Evolutionary conservation across 2,113 vertebrate genomes (phyloP).

Genomic region (Lasiurus cinereus): DNA sequence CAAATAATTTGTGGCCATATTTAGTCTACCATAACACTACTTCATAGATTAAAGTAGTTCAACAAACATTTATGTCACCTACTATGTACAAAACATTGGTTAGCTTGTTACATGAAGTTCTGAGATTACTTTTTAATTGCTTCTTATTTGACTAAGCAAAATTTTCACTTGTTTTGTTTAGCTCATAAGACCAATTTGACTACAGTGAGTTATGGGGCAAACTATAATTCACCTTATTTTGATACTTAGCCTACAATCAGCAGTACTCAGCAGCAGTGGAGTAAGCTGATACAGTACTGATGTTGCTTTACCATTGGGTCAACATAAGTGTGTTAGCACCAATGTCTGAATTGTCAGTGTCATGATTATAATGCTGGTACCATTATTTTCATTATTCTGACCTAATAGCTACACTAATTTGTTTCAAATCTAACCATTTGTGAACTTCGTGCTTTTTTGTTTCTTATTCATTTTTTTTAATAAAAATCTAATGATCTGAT

Average conservation of each 20-base stretch:
- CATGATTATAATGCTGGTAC: neutral
- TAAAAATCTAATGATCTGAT: constrained; percentile 29
- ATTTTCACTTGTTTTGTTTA: neutral
- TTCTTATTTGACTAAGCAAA: constrained; percentile 13
- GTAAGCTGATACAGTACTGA: neutral
- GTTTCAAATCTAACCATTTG: neutral
- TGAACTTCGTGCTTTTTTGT: constrained; percentile 6
- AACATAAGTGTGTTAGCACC: neutral
- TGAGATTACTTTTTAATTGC: constrained; percentile 48
- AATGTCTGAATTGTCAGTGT: neutral
- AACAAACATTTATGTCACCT: neutral
- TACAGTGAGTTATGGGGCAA: neutral
- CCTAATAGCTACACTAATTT: neutral
- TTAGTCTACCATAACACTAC: neutral
- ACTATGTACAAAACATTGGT: neutral
- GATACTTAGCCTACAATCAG: constrained; percentile 41
- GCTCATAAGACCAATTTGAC: constrained; percentile 16
- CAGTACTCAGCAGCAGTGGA: neutral
- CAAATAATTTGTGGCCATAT: neutral
- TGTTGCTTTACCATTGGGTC: constrained; percentile 38
- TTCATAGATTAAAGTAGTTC: constrained; percentile 29
- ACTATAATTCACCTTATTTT: constrained; percentile 34
- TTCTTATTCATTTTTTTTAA: constrained; percentile 19
- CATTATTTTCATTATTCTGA: constrained; percentile 48
- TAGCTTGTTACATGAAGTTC: neutral